Percentiles rank a stretch among this genome's conserved stretches.
phyloP scores from a whole-genome alignment of 2,797 vertebrate species.

The Corythornis leucogaster region DNA sequence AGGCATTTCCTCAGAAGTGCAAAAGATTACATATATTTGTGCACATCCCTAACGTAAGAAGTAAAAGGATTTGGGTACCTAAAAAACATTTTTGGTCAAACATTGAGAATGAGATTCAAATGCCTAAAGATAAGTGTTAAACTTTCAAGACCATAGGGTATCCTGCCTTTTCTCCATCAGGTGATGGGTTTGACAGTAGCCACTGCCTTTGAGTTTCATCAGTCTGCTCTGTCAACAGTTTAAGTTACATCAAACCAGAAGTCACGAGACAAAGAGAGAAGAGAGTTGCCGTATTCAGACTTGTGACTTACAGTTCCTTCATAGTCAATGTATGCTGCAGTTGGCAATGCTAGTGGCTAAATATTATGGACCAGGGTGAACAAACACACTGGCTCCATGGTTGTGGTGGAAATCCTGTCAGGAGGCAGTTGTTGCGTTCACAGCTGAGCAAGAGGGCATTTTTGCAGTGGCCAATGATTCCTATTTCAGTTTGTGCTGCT shows the following conservation, averaged over 20 bases:
- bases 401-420: not conserved
- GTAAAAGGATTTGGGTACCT: not conserved
- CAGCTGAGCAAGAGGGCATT: not conserved
- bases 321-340: rapidly evolving
- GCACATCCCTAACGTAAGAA: not conserved
- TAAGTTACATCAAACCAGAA: not conserved
- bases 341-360: rapidly evolving
- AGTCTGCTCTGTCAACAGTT: not conserved
- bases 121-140: not conserved
- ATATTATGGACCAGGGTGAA: rapidly evolving
- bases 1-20: not conserved
- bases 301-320: not conserved
- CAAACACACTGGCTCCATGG: not conserved
- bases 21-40: not conserved
- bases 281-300: not conserved
- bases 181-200: not conserved
- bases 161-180: not conserved
- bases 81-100: not conserved
- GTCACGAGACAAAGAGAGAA: not conserved
- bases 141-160: not conserved
- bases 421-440: not conserved
- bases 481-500: not conserved
- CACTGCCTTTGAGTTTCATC: not conserved
- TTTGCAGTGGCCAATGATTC: not conserved
- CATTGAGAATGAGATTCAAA: not conserved